These are phyloP conservation scores for Leistus spinibarbis DNA, from an alignment of 2,888 invertebrate genomes.

Conservation along the genomic window DNA sequence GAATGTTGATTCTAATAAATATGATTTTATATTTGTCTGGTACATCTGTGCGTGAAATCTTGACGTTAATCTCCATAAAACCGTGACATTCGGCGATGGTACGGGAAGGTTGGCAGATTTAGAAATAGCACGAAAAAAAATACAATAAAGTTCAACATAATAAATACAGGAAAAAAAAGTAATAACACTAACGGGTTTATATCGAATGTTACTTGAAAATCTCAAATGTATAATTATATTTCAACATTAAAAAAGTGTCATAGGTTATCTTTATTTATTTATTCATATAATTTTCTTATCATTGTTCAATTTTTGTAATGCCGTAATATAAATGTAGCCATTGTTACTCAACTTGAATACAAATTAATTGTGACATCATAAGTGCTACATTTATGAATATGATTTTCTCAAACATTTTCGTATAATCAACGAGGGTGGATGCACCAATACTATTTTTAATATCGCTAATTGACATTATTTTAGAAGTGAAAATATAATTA, in stretches of 20 bases:
- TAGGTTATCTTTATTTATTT: neutral
- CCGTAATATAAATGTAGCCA: neutral
- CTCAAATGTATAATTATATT: neutral
- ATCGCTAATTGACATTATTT: too few species aligned
- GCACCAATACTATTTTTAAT: too few species aligned
- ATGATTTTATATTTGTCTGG: neutral
- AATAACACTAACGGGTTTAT: constrained; percentile 4
- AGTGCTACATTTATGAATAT: too few species aligned
- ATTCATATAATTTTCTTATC: neutral
- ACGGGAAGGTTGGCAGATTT: constrained; percentile 21
- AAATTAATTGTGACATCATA: too few species aligned
- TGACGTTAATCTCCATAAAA: constrained; percentile 25
- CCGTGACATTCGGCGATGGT: constrained; percentile 34
- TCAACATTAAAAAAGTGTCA: neutral
- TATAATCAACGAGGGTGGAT: too few species aligned
- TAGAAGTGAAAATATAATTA: too few species aligned
- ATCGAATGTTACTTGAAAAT: neutral
- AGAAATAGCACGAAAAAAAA: constrained; percentile 2
- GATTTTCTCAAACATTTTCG: too few species aligned
- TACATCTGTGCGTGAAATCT: neutral
- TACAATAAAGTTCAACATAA: constrained; percentile 31
- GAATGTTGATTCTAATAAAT: neutral
- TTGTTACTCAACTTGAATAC: neutral
- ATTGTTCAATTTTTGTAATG: neutral
- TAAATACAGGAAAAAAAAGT: constrained; percentile 19